Base-by-base conservation (phyloP, 2,113 vertebrate genomes). In the Campylomormyrus numenius region DNA sequence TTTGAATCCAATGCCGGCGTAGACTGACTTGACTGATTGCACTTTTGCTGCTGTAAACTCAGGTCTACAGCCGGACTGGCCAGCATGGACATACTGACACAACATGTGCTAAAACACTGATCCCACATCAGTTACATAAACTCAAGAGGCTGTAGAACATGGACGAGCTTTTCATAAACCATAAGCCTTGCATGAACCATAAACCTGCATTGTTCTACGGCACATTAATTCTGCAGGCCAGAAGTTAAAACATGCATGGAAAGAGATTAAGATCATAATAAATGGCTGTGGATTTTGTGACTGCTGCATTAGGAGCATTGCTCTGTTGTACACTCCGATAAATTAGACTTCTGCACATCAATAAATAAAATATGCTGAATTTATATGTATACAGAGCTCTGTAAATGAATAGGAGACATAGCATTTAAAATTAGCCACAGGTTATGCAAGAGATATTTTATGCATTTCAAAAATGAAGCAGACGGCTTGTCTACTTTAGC, bases 1-100 rank as follows among this genome's bases (percentile, higher is more conserved):
- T 74, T 74, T 74, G 2, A 74, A 39, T 13, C 10, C 31, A 13
- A 35, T 77, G 70, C 13, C 5, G 35, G 70, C 21, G 15, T 39
- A 5, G 45, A 1, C 84, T 49, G 19, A 86, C 46, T 50, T 86
- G 19, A 86, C 46, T 50, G 50, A 15, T 35, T 87, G 50, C 19
- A 53, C 86, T 91, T 0, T 96, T 99, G 92, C 97, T 99, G 87
- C 24, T 99, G 91, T 97, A n/a, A n/a, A 3, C 92, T 98, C 98
- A n/a, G 97, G 95, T 92, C 94, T 98, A 91, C 97, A 96, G 93
- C 97, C 97, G 97, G 92, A 93, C 96, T 93, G 96, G 93, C 0
- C 94, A 97, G 91, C 93, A 90, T 0, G 92, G 95, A 0, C 66
- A 74, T 15, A 27, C 27, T 5, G 66, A 31, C 66, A 74, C 27